Percentiles rank a stretch among this genome's conserved stretches.
phyloP scores from a whole-genome alignment of 1,140 invertebrate genomes.

The Heliothis virescens region DNA sequence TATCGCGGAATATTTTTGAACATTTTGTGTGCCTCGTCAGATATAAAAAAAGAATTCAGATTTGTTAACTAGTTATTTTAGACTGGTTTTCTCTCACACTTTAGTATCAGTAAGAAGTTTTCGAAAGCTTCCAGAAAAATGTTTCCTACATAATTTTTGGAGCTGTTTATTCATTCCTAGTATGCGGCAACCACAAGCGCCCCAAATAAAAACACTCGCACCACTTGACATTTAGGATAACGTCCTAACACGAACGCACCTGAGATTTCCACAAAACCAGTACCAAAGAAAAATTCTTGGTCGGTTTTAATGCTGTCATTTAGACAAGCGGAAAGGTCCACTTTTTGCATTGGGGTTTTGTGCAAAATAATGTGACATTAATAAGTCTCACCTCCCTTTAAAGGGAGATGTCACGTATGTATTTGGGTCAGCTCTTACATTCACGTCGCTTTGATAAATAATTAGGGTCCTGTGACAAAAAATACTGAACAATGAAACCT shows the following conservation, averaged over 20 bases:
- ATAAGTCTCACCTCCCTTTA: constrained; percentile 70
- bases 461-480: constrained; percentile 46
- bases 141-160: too few species aligned
- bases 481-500: constrained; percentile 40
- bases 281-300: constrained; percentile 39
- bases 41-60: too few species aligned
- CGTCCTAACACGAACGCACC: constrained; percentile 33
- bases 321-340: constrained; percentile 64
- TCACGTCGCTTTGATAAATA: constrained; percentile 55
- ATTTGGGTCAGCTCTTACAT: constrained; percentile 57
- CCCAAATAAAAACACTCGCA: constrained; percentile 2
- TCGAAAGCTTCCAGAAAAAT: too few species aligned
- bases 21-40: too few species aligned
- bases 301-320: constrained; percentile 74
- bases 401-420: constrained; percentile 60
- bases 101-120: too few species aligned
- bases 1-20: too few species aligned
- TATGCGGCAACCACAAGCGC: too few species aligned
- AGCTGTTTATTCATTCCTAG: too few species aligned
- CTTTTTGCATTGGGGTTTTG: constrained; percentile 64
- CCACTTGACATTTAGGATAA: constrained; percentile 52
- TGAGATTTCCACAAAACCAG: constrained; percentile 41
- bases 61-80: too few species aligned
- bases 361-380: constrained; percentile 75
- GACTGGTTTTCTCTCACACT: too few species aligned